These are phyloP conservation scores for Vireo altiloquus DNA, from an alignment of 2,113 vertebrate species.

Conservation along the genomic window DNA sequence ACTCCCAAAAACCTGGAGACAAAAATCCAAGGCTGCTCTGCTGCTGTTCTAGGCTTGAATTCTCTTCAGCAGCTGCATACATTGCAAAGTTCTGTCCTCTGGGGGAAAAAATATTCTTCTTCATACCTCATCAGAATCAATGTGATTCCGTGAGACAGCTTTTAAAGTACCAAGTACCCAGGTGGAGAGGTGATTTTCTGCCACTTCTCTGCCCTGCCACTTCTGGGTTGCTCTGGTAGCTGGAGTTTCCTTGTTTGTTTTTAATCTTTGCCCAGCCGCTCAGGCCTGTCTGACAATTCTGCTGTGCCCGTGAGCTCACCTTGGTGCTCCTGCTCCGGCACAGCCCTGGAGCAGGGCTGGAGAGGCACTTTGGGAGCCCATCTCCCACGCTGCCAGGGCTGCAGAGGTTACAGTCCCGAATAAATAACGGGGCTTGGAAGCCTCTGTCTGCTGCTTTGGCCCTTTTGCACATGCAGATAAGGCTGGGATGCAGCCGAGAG, in stretches of 20 bases:
- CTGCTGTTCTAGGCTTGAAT: neutral
- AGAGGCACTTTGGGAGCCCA: neutral
- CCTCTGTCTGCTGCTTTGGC: neutral
- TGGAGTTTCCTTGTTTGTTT: neutral
- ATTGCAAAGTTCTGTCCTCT: neutral
- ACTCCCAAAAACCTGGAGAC: neutral
- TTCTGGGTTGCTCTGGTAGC: neutral
- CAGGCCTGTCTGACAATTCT: neutral
- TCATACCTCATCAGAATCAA: neutral
- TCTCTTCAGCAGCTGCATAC: neutral
- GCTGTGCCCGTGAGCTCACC: fast-evolving
- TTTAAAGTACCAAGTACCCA: neutral
- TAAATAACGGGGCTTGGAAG: neutral
- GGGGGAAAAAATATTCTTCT: neutral
- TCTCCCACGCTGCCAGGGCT: neutral
- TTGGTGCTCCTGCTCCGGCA: fast-evolving
- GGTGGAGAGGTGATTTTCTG: neutral
- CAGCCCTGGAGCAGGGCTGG: neutral
- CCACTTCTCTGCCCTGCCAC: neutral
- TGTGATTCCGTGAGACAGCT: neutral
- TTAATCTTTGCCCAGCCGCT: neutral
- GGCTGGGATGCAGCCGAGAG: neutral
- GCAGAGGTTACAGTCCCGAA: neutral
- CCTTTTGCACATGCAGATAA: neutral
- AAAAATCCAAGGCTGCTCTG: neutral